Percentiles rank a stretch among this genome's conserved stretches.
Conservation (phyloP, 2,113 vertebrate species). For the Salvelinus fontinalis region DNA sequence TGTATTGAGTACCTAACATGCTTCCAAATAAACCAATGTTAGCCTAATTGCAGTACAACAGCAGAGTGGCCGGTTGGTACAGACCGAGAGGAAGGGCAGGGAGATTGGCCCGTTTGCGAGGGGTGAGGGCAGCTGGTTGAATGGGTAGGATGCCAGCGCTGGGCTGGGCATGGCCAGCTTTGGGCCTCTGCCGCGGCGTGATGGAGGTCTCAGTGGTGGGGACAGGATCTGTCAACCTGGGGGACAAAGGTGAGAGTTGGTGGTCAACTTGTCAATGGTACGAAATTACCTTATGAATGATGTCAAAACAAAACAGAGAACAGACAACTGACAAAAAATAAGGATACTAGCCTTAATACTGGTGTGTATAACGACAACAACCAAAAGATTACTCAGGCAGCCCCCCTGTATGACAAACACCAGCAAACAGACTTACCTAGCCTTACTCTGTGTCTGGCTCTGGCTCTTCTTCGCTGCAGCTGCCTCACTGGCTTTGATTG, state of each 20-base stretch:
- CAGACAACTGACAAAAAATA: no score
- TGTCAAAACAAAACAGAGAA: no score
- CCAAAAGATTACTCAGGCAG: not conserved
- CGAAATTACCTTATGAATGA: no score
- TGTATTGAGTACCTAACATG: not conserved
- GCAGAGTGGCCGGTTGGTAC: slow-evolving; percentile 12
- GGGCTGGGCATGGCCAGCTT: slow-evolving; percentile 92
- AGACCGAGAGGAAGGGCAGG: slow-evolving; percentile 83
- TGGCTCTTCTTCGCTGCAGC: slow-evolving; percentile 95
- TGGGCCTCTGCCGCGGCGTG: slow-evolving; percentile 94
- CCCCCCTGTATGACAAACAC: not conserved
- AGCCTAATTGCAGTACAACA: not conserved
- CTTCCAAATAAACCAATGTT: not conserved
- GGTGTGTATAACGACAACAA: not conserved
- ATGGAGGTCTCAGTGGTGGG: slow-evolving; percentile 98
- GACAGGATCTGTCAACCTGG: slow-evolving; percentile 93
- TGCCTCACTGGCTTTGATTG: slow-evolving; percentile 94
- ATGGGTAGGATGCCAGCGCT: slow-evolving; percentile 92
- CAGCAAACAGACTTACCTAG: slow-evolving; percentile 79
- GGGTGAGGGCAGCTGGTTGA: slow-evolving; percentile 92
- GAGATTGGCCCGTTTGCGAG: slow-evolving; percentile 88
- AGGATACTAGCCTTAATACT: no score
- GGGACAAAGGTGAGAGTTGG: not conserved
- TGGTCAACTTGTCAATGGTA: no score
- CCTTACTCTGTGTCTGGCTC: slow-evolving; percentile 82